phyloP scores from a whole-genome alignment of 2,888 invertebrate species.

The Ophion ventricosus region DNA sequence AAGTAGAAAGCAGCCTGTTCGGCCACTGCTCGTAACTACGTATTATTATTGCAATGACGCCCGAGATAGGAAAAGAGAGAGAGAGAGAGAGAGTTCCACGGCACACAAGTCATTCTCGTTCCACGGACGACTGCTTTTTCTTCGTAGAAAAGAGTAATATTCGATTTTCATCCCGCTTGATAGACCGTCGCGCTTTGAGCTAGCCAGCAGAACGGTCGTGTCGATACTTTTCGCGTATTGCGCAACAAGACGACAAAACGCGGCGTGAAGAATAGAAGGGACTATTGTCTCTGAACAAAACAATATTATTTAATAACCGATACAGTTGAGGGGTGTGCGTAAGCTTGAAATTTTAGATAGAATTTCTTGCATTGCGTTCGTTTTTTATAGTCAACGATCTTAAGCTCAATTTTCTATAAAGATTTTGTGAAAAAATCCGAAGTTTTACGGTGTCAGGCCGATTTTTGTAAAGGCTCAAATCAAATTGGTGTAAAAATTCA shows the following conservation, averaged over 20 bases:
- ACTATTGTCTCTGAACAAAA: slow-evolving; percentile 1
- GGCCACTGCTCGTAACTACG: slow-evolving; percentile 48
- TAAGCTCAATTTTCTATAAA: too few species aligned
- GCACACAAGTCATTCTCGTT: slow-evolving; percentile 35
- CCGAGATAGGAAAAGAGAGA: slow-evolving; percentile 17
- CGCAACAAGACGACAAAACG: slow-evolving; percentile 30
- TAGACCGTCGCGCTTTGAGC: slow-evolving; percentile 18
- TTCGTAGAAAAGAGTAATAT: slow-evolving; percentile 49
- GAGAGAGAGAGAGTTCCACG: slow-evolving; percentile 7
- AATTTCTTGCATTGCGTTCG: too few species aligned
- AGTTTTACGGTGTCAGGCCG: too few species aligned
- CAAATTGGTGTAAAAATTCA: too few species aligned
- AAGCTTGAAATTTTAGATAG: too few species aligned
- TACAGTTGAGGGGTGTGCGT: too few species aligned
- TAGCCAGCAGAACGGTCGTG: slow-evolving; percentile 16
- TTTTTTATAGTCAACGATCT: too few species aligned
- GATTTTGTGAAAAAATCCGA: too few species aligned
- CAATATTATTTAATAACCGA: not conserved
- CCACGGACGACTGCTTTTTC: slow-evolving; percentile 58
- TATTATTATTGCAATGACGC: slow-evolving; percentile 59
- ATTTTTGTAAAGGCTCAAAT: too few species aligned
- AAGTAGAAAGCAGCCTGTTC: slow-evolving; percentile 60
- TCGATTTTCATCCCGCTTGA: slow-evolving; percentile 35
- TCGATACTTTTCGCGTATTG: slow-evolving; percentile 40
- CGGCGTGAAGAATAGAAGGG: not conserved